Evolutionary conservation across 2,113 vertebrate genomes (phyloP).

Genomic region (Amblyopsis rosae): DNA sequence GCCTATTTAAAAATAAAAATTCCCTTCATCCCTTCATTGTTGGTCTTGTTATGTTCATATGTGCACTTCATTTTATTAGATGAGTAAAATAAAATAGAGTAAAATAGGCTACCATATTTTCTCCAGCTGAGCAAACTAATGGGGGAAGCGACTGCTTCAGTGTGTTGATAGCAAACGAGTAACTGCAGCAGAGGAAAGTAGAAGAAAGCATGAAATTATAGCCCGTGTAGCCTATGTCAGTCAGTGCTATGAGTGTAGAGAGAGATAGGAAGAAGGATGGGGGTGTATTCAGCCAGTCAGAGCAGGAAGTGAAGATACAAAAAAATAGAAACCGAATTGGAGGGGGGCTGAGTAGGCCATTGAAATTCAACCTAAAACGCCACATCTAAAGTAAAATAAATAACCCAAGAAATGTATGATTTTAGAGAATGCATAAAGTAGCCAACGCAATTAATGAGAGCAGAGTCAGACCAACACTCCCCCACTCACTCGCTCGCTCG

Average conservation of each 20-base stretch:
- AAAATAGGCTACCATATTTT: constrained; percentile 46
- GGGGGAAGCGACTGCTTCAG: constrained; percentile 49
- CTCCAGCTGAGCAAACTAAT: constrained; percentile 44
- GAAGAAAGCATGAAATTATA: constrained; percentile 75
- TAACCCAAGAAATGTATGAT: constrained; percentile 18
- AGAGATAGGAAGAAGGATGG: constrained; percentile 47
- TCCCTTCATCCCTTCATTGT: constrained; percentile 24
- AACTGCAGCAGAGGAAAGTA: constrained; percentile 51
- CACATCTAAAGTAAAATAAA: constrained; percentile 37
- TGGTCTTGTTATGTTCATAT: constrained; percentile 29
- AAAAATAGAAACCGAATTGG: constrained; percentile 54
- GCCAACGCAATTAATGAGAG: constrained; percentile 58
- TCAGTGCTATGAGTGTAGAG: constrained; percentile 36
- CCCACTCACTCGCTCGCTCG: neutral
- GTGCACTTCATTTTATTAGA: constrained; percentile 53
- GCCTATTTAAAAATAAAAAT: no score
- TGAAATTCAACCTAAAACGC: constrained; percentile 41
- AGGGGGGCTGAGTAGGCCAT: constrained; percentile 43
- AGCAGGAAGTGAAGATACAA: constrained; percentile 76
- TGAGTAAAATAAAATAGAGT: constrained; percentile 36
- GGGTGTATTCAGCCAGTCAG: constrained; percentile 71
- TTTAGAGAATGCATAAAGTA: constrained; percentile 50
- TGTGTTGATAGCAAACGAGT: constrained; percentile 60
- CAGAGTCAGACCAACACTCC: constrained; percentile 36
- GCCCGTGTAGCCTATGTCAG: constrained; percentile 51